Base-by-base conservation (phyloP, 2,113 vertebrate species). In the Sminthopsis crassicaudata region DNA sequence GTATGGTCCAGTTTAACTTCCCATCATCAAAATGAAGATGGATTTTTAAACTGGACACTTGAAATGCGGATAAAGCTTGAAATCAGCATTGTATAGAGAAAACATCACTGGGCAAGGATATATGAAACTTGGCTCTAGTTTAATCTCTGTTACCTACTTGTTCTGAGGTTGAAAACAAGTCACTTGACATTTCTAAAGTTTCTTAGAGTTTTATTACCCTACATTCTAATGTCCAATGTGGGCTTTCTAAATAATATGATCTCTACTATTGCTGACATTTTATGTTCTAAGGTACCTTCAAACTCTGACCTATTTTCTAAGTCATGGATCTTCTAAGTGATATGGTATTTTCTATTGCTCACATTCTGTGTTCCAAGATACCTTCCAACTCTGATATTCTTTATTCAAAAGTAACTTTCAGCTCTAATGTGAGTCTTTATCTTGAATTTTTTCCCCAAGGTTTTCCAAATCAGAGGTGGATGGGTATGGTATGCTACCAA, bases 21-120 rank as follows among this genome's bases (percentile, higher is more conserved):
- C 2, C 55, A 52, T 90, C 42, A 88, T 42, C 90, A 92, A 76
- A 94, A 55, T 90, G 89, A 90, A 0, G 2, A 22, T 24, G 50
- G 51, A 89, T 36, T 96, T 36, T 50, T 46, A 91, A 96, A 92
- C 6, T 19, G 48, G 3, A 22, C 88, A 92, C 46, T 93, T 94
- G 91, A 94, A 54, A 48, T 76, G 1, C 0, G n/a, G 46, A 90
- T 0, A 0, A 0, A 23, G 50, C 1, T 24, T 8, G 67, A 42
- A 42, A 19, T 19, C n/a, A 84, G 16, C 36, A 23, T 2, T 84
- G 19, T 22, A 84, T 22, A 84, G 7, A 19, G 6, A 42, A 42
- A 42, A 84, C 19, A 23, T 84, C n/a, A 42, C n/a, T 84, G 67
- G n/a, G 67, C 67, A 84, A n/a, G 36, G 60, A 42, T 23, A 42